phyloP scores from a whole-genome alignment of 2,888 invertebrate genomes.

The Callosobruchus maculatus region DNA sequence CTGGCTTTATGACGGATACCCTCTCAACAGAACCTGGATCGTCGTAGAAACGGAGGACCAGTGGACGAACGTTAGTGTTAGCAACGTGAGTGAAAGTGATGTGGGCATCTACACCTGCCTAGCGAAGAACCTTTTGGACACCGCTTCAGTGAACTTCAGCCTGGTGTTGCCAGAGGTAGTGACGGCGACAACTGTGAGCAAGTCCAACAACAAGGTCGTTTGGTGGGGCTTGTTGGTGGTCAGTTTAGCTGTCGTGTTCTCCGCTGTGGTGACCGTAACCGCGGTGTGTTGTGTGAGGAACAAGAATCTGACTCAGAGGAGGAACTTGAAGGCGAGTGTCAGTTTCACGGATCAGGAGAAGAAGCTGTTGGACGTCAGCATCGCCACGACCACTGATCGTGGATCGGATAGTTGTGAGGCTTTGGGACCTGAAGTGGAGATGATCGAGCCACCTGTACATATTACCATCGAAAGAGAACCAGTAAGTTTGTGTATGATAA shows the following conservation, averaged over 20 bases:
- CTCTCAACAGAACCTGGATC: conserved; percentile 55
- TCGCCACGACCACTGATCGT: conserved; percentile 64
- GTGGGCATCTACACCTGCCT: conserved; percentile 83
- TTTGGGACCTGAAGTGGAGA: conserved; percentile 58
- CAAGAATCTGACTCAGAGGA: conserved; percentile 56
- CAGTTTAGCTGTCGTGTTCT: conserved; percentile 63
- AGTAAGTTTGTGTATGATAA: conserved; percentile 6
- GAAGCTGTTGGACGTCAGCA: conserved; percentile 77
- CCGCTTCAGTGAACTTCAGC: conserved; percentile 59
- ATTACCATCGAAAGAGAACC: conserved; percentile 54
- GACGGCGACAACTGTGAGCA: conserved; percentile 73
- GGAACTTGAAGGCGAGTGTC: conserved; percentile 73
- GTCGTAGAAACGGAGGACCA: conserved; percentile 50
- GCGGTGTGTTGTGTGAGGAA: conserved; percentile 55
- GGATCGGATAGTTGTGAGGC: conserved; percentile 55
- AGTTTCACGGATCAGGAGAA: conserved; percentile 88
- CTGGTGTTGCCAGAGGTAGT: conserved; percentile 66
- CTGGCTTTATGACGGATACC: conserved; percentile 77
- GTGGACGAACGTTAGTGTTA: conserved; percentile 81
- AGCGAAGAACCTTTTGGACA: conserved; percentile 66
- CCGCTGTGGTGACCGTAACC: conserved; percentile 60
- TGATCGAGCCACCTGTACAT: conserved; percentile 50
- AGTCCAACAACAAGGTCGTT: conserved; percentile 69
- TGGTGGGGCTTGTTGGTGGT: conserved; percentile 69
- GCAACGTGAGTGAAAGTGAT: conserved; percentile 76